These are phyloP conservation scores for Danio albolineatus DNA, from an alignment of 2,797 vertebrate genomes.

Conservation along the genomic window DNA sequence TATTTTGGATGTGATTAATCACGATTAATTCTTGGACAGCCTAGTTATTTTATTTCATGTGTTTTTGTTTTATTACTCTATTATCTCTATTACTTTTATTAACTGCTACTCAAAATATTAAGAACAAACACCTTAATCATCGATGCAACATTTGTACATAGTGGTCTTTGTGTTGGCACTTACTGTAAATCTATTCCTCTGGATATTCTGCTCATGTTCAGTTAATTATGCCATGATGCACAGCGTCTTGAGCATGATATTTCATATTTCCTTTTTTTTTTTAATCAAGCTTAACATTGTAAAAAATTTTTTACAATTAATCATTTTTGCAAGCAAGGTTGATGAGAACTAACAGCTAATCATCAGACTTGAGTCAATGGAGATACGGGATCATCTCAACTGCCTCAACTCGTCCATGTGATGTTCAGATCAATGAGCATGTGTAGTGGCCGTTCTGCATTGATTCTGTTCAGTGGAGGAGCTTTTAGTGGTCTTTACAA, in stretches of 20 bases:
- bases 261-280: not conserved
- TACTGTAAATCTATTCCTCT: not conserved
- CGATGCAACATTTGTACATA: not conserved
- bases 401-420: constrained; percentile 46
- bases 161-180: not conserved
- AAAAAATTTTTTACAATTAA: constrained; percentile 8
- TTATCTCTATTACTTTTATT: not conserved
- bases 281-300: not conserved
- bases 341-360: not conserved
- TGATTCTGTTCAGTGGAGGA: constrained; percentile 33
- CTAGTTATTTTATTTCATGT: not conserved
- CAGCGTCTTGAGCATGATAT: not conserved
- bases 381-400: constrained; percentile 34
- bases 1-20: no score
- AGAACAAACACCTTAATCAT: not conserved
- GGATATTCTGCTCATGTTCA: not conserved
- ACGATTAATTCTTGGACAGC: no score
- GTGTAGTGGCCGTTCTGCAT: constrained; percentile 27
- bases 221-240: not conserved
- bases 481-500: constrained; percentile 41
- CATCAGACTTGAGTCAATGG: constrained; percentile 8
- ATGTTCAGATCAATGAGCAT: constrained; percentile 40
- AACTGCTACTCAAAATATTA: not conserved
- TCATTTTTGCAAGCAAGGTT: not conserved
- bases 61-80: no score